Evolutionary conservation across 35 echinoderm and acorn worm genomes (phyloP).

Genomic region (Amphiura filiformis): DNA sequence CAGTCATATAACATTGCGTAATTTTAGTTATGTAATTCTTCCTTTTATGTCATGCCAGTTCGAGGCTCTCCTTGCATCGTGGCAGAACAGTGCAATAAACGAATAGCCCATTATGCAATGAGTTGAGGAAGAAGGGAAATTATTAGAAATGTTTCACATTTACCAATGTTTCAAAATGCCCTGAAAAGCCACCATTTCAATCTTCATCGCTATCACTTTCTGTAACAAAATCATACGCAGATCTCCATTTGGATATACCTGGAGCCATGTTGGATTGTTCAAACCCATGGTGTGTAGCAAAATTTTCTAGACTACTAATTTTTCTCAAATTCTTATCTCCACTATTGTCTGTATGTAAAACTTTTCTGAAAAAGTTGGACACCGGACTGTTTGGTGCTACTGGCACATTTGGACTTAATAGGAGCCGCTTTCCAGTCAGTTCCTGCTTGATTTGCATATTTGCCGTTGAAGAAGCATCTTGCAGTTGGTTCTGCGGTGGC

Average conservation of each 20-base stretch:
- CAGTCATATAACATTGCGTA: no score
- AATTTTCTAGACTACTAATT: conserved; percentile 2
- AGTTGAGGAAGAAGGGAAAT: no score
- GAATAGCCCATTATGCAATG: no score
- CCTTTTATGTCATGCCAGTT: no score
- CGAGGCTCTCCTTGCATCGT: no score
- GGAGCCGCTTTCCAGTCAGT: conserved; percentile 42
- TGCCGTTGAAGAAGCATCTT: conserved; percentile 10
- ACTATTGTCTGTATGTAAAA: conserved; percentile 20
- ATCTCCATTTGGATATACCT: background rate
- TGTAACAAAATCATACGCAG: conserved; percentile 48
- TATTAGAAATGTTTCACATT: no score
- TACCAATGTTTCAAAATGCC: no score
- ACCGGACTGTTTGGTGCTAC: conserved; percentile 27
- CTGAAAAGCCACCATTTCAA: background rate
- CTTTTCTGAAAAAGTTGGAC: conserved; percentile 53
- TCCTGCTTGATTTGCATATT: conserved; percentile 38
- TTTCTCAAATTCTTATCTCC: background rate
- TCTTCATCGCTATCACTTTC: conserved; percentile 23
- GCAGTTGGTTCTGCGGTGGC: conserved; percentile 30
- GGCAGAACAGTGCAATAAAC: no score
- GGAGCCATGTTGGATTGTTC: background rate
- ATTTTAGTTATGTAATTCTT: no score
- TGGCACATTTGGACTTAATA: conserved; percentile 41
- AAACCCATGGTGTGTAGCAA: background rate